Conservation (phyloP, 2,888 invertebrate genomes). For the Ornithoptera priamus region DNA sequence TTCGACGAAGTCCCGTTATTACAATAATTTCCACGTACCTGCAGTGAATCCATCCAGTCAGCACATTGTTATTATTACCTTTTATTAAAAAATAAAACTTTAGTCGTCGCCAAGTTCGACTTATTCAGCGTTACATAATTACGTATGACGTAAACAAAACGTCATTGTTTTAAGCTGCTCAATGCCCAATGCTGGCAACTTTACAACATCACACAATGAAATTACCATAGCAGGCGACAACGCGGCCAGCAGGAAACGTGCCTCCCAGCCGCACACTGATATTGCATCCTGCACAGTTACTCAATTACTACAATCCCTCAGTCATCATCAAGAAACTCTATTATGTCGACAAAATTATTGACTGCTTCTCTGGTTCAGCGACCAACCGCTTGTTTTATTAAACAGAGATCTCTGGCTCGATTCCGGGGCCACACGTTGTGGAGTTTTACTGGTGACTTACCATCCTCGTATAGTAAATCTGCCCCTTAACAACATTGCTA, state of each 20-base stretch:
- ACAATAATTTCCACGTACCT: no score
- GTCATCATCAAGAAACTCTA: constrained; percentile 16
- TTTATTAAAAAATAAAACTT: neutral
- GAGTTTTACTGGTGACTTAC: no score
- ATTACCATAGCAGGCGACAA: constrained; percentile 67
- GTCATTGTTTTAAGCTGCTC: constrained; percentile 47
- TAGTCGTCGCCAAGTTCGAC: neutral
- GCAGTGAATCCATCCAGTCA: no score
- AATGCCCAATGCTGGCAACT: constrained; percentile 28
- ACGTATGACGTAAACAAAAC: constrained; percentile 35
- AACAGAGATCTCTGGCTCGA: no score
- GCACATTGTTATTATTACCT: no score
- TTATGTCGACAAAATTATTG: neutral
- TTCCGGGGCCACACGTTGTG: no score
- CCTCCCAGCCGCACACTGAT: constrained; percentile 62
- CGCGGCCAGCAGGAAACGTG: constrained; percentile 69
- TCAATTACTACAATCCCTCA: constrained; percentile 29
- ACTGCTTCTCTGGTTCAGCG: no score
- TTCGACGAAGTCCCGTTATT: no score
- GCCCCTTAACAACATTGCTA: no score
- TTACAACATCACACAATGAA: constrained; percentile 56
- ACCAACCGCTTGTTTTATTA: no score
- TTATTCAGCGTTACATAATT: neutral
- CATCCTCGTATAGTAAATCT: no score
- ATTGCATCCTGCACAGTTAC: constrained; percentile 38